Conservation (phyloP, 2,797 vertebrate genomes). For the Coregonus ussuriensis region DNA sequence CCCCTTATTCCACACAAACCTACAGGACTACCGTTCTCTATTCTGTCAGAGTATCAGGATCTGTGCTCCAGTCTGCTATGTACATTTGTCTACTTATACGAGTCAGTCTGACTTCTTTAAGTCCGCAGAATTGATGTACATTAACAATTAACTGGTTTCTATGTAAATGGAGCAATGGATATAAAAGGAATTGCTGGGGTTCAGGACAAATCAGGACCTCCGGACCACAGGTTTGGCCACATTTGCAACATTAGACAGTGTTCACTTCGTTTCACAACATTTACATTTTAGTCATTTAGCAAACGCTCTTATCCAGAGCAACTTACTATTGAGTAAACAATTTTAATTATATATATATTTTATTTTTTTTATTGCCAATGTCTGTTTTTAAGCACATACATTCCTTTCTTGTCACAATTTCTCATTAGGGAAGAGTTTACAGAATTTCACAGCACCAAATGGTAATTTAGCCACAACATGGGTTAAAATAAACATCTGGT, state of each 20-base stretch:
- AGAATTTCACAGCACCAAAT: neutral
- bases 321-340: neutral
- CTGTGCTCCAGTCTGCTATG: neutral
- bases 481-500: constrained; percentile 7
- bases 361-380: neutral
- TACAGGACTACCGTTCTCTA: neutral
- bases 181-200: neutral
- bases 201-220: neutral
- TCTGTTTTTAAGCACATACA: neutral
- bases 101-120: neutral
- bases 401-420: no score
- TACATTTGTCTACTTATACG: neutral
- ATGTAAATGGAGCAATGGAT: neutral
- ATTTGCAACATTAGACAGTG: neutral
- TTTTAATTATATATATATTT: neutral
- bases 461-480: constrained; percentile 5
- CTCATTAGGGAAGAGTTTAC: neutral
- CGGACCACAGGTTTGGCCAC: neutral
- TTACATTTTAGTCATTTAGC: no score
- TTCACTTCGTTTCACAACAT: neutral
- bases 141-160: neutral
- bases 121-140: neutral
- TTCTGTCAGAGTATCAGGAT: neutral
- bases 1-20: neutral
- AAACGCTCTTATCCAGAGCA: no score